Conservation (phyloP, 2,888 invertebrate species). For the Dyspetes luteomarginatus region DNA sequence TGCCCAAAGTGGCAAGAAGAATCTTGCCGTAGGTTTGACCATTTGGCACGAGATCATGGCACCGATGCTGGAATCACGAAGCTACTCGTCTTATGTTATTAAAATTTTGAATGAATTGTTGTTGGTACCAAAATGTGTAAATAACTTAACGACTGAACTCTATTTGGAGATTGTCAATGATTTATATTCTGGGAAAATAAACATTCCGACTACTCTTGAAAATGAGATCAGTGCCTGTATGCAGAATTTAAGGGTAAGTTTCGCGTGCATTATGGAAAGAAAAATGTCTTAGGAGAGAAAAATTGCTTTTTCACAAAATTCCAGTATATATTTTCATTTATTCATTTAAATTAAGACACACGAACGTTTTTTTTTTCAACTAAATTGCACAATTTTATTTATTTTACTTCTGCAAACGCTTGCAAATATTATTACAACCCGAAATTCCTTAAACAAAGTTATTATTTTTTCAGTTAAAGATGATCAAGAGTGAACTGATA, state of each 20-base stretch:
- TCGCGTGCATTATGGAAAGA: constrained; percentile 1
- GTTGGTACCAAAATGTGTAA: constrained; percentile 81
- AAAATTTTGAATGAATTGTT: constrained; percentile 86
- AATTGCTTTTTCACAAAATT: too few species aligned
- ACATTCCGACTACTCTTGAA: constrained; percentile 85
- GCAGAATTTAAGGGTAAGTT: constrained; percentile 85
- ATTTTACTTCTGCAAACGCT: constrained; percentile 52
- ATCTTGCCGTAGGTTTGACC: constrained; percentile 88
- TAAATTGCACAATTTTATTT: constrained; percentile 50
- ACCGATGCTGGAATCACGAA: constrained; percentile 89
- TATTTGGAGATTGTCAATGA: constrained; percentile 87
- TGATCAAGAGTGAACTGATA: constrained; percentile 79
- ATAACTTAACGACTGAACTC: constrained; percentile 85
- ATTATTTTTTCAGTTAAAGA: constrained; percentile 77
- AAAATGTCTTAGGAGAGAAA: constrained; percentile 15
- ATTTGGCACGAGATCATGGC: constrained; percentile 91
- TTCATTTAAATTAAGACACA: too few species aligned
- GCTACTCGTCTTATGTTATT: constrained; percentile 87
- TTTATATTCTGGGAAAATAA: constrained; percentile 85
- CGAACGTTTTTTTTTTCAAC: too few species aligned
- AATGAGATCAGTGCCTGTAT: constrained; percentile 85
- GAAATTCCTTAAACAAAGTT: too few species aligned
- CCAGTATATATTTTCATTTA: too few species aligned
- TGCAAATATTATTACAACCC: constrained; percentile 28
- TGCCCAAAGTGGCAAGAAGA: constrained; percentile 89